These are phyloP conservation scores for Marisa cornuarietis DNA, from an alignment of 1,140 invertebrate genomes.

Conservation along the genomic window DNA sequence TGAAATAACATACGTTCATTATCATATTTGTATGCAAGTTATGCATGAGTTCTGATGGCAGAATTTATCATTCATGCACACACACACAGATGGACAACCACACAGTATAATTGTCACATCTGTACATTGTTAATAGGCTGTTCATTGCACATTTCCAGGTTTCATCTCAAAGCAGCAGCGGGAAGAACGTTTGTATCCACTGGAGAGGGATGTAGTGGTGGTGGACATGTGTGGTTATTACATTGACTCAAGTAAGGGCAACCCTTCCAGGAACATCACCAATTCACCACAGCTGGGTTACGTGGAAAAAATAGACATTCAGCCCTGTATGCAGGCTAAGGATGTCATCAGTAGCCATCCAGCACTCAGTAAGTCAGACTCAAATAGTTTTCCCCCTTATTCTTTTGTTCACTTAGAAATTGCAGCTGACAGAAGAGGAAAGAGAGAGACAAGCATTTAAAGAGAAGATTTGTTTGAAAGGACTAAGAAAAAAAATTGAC, in stretches of 20 bases:
- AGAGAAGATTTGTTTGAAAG: too few relatives aligned
- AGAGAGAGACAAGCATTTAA: too few relatives aligned
- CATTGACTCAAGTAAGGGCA: not conserved
- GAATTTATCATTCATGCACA: too few relatives aligned
- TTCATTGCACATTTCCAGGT: not conserved
- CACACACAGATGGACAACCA: too few relatives aligned
- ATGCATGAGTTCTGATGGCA: too few relatives aligned
- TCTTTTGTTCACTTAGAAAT: too few relatives aligned
- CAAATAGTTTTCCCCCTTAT: too few relatives aligned
- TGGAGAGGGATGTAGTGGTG: slow-evolving; percentile 7
- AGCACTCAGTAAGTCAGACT: slow-evolving; percentile 5
- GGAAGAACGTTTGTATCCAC: not conserved
- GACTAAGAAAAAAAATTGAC: too few relatives aligned
- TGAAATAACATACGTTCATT: too few relatives aligned
- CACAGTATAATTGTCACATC: not conserved
- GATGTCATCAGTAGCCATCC: not conserved
- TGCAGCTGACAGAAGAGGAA: too few relatives aligned
- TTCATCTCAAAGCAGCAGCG: not conserved
- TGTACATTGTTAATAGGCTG: not conserved
- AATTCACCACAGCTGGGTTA: slow-evolving; percentile 2
- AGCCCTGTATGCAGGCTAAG: not conserved
- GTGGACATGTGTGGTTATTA: not conserved
- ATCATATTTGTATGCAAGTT: too few relatives aligned
- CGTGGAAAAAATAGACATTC: slow-evolving; percentile 1
- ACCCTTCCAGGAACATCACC: not conserved